Evolutionary conservation across 2,113 vertebrate species (phyloP), one percentile per base, ranked within the genome.

Genomic region (Chiloscyllium plagiosum): DNA sequence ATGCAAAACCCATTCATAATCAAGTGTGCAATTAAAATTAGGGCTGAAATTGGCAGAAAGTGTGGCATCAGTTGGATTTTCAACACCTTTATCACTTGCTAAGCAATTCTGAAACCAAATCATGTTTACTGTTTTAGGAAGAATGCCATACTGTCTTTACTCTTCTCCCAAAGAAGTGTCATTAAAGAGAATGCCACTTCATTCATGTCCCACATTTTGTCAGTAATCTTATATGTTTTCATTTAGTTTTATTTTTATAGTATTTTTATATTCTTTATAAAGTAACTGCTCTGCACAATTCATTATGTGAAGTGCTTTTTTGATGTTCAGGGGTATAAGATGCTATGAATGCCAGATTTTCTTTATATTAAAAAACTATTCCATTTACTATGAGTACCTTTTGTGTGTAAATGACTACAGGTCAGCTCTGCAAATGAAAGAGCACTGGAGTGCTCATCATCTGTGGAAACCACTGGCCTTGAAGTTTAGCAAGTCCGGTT

Each of bases 161-260:
- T 61, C 56, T 12, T 61, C 12, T 61, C 5, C n/a, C 37, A 83
- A n/a, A 4, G n/a, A 83, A 93, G 22, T 37, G n/a, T 66, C 7
- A 10, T 93, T 42, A n/a, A 66, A 92, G 33, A 61, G 26, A 20
- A 93, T 66, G 33, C 61, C 17, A n/a, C 33, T 93, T 93, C 61
- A 66, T 93, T 17, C 37, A 66, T 92, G 52, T 66, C 56, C 65
- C 61, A 37, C n/a, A 33, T 37, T 66, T 0, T 7, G 5, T 65
- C 12, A 20, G 19, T 83, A 13, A 13, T 61, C 65, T 66, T 66
- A 66, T 10, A 93, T 93, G 89, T 93, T 93, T n/a, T 68, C 66
- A 26, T 12, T 65, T 92, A 66, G 66, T 66, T 66, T 66, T 66
- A 93, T 93, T 92, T 65, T 92, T 93, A 66, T 93, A 93, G 20